A percentile compares a stretch with the other conserved stretches of the same genome.
Conservation (phyloP, 2,113 vertebrate species). For the Heterotis niloticus region DNA sequence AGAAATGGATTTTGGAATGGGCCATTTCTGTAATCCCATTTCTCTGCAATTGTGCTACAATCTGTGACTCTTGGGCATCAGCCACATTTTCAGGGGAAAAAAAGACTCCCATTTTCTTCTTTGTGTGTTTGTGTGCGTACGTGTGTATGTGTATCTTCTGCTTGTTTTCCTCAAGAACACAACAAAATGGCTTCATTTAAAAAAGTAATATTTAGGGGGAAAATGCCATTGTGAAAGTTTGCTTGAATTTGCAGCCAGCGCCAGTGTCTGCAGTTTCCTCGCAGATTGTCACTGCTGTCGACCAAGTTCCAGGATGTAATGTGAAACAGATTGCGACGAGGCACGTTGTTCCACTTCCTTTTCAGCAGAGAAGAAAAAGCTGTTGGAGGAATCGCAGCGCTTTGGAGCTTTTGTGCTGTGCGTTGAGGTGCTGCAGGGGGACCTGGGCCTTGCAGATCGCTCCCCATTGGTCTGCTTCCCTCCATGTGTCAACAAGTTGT, state of each 20-base stretch:
- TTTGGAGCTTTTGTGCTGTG: conserved; percentile 14
- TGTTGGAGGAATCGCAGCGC: conserved; percentile 15
- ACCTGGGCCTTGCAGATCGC: not conserved
- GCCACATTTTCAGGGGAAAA: conserved; percentile 3
- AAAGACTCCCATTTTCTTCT: not conserved
- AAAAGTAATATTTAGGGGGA: not conserved
- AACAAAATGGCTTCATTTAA: not conserved
- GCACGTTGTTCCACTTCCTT: not conserved
- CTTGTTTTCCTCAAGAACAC: not conserved
- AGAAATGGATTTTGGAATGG: conserved; percentile 32
- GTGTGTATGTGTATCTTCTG: not conserved
- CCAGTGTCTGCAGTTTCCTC: not conserved
- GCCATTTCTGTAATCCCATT: conserved; percentile 27
- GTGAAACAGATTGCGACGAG: not conserved
- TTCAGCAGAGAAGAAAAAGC: conserved; percentile 1
- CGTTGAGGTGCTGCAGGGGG: not conserved
- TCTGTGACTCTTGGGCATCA: conserved; percentile 14
- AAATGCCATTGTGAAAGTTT: not conserved
- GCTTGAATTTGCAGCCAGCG: not conserved
- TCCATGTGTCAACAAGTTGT: not conserved
- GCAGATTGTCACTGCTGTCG: not conserved
- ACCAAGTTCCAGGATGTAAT: not conserved
- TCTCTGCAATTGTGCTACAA: conserved; percentile 18
- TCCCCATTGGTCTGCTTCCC: not conserved
- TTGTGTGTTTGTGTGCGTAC: conserved; percentile 8